These are phyloP conservation scores for Menidia beryllina DNA, from an alignment of 2,113 vertebrate species.

Conservation along the genomic window DNA sequence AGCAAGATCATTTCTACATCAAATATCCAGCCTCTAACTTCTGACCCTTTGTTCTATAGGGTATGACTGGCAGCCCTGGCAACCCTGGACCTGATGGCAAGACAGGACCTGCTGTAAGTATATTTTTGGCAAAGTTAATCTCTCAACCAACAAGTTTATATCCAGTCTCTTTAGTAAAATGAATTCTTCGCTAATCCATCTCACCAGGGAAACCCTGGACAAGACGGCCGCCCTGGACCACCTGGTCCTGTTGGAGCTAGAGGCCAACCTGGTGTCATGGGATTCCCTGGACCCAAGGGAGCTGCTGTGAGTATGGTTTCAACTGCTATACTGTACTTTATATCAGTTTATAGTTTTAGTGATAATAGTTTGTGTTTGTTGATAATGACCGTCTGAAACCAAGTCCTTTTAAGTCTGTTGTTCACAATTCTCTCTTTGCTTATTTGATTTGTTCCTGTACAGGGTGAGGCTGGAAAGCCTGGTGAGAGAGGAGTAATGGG, in stretches of 20 bases:
- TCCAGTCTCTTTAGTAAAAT: background rate
- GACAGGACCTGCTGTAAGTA: constrained; percentile 90
- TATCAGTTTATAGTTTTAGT: too few species aligned
- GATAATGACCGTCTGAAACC: background rate
- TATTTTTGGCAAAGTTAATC: background rate
- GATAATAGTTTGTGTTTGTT: background rate
- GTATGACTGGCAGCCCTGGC: constrained; percentile 98
- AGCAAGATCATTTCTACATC: background rate
- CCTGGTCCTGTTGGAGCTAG: constrained; percentile 90
- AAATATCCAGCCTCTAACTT: constrained; percentile 12
- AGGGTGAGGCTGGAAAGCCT: constrained; percentile 95
- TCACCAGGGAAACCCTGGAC: constrained; percentile 89
- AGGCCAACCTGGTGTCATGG: constrained; percentile 98
- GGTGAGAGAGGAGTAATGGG: constrained; percentile 93
- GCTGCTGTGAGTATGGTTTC: constrained; percentile 86
- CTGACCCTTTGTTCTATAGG: constrained; percentile 78
- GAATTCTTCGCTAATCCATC: constrained; percentile 6
- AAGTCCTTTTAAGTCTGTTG: background rate
- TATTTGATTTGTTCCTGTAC: background rate
- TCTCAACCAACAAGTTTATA: background rate
- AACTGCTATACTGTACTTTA: background rate
- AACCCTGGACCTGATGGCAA: constrained; percentile 97
- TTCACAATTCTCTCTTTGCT: background rate
- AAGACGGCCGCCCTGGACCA: constrained; percentile 95
- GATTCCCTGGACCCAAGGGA: constrained; percentile 98